A percentile compares a stretch with the other conserved stretches of the same genome.
Evolutionary conservation across 2,797 vertebrate species (phyloP).

Genomic region (Peromyscus melanophrys): DNA sequence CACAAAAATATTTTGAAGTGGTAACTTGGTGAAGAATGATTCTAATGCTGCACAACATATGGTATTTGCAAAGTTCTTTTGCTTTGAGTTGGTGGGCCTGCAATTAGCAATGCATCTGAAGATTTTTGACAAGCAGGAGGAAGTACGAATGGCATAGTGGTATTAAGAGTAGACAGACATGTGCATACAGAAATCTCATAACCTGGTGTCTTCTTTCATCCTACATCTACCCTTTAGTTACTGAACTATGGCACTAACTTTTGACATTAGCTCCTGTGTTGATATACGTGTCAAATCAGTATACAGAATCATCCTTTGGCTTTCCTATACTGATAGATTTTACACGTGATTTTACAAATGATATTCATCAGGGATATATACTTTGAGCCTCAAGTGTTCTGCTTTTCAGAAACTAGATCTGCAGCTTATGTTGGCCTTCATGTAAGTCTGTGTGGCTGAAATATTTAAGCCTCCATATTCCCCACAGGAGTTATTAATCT

Average conservation of each 20-base stretch:
- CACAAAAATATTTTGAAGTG: background rate
- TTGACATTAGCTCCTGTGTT: background rate
- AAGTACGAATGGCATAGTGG: background rate
- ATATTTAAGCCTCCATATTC: constrained; percentile 2
- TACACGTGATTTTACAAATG: constrained; percentile 3
- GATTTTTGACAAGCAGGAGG: background rate
- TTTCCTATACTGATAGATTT: background rate
- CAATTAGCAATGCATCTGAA: background rate
- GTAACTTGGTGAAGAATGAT: background rate
- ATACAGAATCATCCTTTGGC: background rate
- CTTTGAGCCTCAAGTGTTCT: background rate
- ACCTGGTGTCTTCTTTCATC: background rate
- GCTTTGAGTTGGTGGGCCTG: background rate
- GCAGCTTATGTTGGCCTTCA: background rate
- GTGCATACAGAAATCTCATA: background rate
- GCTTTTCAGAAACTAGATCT: constrained; percentile 22
- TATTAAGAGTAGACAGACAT: background rate
- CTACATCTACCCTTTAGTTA: background rate
- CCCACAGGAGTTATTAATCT: constrained; percentile 64
- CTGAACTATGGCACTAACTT: background rate
- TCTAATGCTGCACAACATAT: background rate
- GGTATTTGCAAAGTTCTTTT: background rate
- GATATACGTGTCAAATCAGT: background rate
- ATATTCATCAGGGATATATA: background rate
- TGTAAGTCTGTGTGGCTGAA: constrained; percentile 35